Conservation (phyloP, 2,888 invertebrate species). For the Tetramorium bicarinatum region DNA sequence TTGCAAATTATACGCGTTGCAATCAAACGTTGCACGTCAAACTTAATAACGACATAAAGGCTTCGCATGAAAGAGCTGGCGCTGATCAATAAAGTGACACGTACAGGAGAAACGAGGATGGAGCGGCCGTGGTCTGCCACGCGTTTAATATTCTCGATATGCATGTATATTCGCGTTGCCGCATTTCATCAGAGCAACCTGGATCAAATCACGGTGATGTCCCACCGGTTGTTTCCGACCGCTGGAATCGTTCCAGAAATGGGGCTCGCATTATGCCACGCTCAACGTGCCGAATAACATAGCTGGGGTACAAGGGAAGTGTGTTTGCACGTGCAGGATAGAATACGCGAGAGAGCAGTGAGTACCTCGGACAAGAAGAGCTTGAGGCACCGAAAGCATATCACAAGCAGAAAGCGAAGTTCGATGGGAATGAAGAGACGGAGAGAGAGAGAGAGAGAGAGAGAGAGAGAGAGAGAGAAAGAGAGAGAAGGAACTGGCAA, state of each 20-base stretch:
- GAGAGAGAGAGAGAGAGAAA: slow-evolving; percentile 14
- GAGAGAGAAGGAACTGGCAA: slow-evolving; percentile 31
- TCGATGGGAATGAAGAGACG: slow-evolving; percentile 26
- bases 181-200: slow-evolving; percentile 60
- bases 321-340: slow-evolving; percentile 5
- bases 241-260: slow-evolving; percentile 67
- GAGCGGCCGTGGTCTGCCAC: slow-evolving; percentile 20
- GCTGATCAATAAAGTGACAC: slow-evolving; percentile 30
- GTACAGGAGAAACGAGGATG: neutral
- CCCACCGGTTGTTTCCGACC: slow-evolving; percentile 46
- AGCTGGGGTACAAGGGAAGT: neutral
- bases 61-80: neutral
- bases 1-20: slow-evolving; percentile 10
- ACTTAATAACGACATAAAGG: slow-evolving; percentile 8
- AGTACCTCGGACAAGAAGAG: slow-evolving; percentile 6
- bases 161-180: slow-evolving; percentile 62
- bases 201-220: slow-evolving; percentile 56
- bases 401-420: slow-evolving; percentile 55
- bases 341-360: neutral
- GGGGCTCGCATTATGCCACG: slow-evolving; percentile 46
- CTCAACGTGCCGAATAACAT: slow-evolving; percentile 48
- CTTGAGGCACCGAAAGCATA: slow-evolving; percentile 7
- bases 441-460: neutral
- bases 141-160: slow-evolving; percentile 64
- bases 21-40: slow-evolving; percentile 29